Evolutionary conservation across 2,797 vertebrate species (phyloP), one percentile per base, ranked within the genome.

Genomic region (Liparis tanakae): DNA sequence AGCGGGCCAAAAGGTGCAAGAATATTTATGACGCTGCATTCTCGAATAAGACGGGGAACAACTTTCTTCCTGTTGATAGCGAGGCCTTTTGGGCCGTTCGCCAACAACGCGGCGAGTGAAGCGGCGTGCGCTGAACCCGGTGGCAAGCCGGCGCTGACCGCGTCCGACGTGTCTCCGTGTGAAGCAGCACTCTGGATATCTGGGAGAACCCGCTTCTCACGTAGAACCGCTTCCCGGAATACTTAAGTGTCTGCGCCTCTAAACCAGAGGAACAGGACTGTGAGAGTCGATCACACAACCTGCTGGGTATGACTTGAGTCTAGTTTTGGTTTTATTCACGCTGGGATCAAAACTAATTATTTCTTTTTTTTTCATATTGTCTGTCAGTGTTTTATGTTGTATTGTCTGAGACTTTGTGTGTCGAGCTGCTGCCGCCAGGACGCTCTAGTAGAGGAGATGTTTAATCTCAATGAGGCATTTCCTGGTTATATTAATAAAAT

Each of bases 1-100:
- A 73, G 51, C 17, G 30, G 2, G 51, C 15, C 62, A 33, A 55
- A 72, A 67, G 60, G 57, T 70, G 67, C 4, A 41, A 58, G 59
- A 65, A 64, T 65, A 41, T 14, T 34, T 54, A 22, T 65, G 58
- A 70, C 18, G 17, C 17, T 46, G 58, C 44, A 39, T 20, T 61
- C 48, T 51, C 46, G n/a, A 30, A 74, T 54, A 25, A 3, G 14
- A 72, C 20, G 9, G 6, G 50, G 44, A 67, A 33, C 5, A 44
- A 22, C 41, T 53, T 43, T 64, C 48, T 66, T 53, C 53, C 5
- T 25, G 48, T n/a, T 65, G 55, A 60, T 33, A 51, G 51, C 2
- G 2, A 59, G 43, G 51, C 37, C 37, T n/a, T 20, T 20, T 50
- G 48, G 18, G 48, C 8, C 3, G 15, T 46, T 46, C 44, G 18